A percentile compares a stretch with the other conserved stretches of the same genome.
These are phyloP conservation scores for Steinernema feltiae DNA, from an alignment of 1,140 invertebrate genomes.

Conservation along the genomic window DNA sequence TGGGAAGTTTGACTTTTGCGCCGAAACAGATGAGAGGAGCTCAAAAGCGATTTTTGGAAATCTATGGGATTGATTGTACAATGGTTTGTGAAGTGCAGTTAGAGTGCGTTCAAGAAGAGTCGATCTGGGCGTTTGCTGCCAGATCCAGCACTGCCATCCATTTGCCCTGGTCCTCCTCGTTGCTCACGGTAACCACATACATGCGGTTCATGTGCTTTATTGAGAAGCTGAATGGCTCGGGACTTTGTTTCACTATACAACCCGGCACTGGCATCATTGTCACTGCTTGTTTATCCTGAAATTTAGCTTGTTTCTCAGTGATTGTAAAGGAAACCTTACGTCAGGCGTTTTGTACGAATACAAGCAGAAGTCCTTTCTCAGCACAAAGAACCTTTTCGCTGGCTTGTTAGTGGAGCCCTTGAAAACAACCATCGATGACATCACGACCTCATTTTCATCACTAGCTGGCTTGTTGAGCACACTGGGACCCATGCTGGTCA, in stretches of 20 bases:
- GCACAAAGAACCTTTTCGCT: constrained; percentile 47
- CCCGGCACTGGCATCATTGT: constrained; percentile 39
- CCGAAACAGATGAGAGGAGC: not conserved
- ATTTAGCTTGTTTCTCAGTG: not conserved
- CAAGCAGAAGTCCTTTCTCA: constrained; percentile 55
- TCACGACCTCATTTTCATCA: constrained; percentile 31
- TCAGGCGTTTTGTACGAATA: constrained; percentile 42
- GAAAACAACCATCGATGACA: constrained; percentile 41
- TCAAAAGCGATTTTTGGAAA: not conserved
- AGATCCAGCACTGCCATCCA: constrained; percentile 41
- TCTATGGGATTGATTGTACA: not conserved
- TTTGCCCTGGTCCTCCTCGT: constrained; percentile 30
- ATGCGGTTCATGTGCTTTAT: constrained; percentile 26
- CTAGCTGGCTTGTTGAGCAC: not conserved
- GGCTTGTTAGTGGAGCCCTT: constrained; percentile 33
- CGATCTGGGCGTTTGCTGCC: constrained; percentile 33
- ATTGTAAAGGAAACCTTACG: constrained; percentile 21
- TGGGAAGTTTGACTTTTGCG: constrained; percentile 7
- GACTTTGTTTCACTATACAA: constrained; percentile 36
- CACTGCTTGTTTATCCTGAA: constrained; percentile 32
- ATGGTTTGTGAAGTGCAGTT: not conserved
- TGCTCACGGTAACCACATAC: constrained; percentile 31
- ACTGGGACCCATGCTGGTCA: not conserved
- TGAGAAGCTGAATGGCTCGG: constrained; percentile 29
- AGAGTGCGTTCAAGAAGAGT: constrained; percentile 56